Evolutionary conservation across 1,140 invertebrate genomes (phyloP).

Genomic region (Drosophila mayri): DNA sequence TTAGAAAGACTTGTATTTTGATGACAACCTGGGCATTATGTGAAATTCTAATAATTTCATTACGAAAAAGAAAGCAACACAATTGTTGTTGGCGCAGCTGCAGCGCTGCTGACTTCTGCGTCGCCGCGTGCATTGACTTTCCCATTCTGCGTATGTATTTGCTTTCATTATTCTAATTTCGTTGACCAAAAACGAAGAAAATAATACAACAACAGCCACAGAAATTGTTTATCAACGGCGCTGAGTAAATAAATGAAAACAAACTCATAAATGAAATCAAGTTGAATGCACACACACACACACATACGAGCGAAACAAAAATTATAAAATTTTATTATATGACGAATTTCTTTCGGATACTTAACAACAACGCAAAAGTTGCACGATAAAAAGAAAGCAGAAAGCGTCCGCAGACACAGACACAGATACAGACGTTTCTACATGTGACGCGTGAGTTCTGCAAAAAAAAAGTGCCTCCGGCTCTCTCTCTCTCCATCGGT

Average conservation of each 20-base stretch:
- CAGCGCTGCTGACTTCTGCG: conserved; percentile 45
- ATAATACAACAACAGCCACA: conserved; percentile 34
- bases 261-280: conserved; percentile 74
- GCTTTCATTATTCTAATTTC: conserved; percentile 71
- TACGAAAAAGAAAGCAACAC: conserved; percentile 73
- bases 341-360: conserved; percentile 74
- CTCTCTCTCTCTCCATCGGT: conserved; percentile 7
- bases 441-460: conserved; percentile 74
- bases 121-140: conserved; percentile 77
- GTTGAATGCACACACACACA: conserved; percentile 55
- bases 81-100: conserved; percentile 48
- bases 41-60: conserved; percentile 78
- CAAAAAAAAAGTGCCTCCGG: conserved; percentile 37
- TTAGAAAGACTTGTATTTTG: conserved; percentile 51
- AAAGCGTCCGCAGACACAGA: conserved; percentile 68
- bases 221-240: conserved; percentile 60
- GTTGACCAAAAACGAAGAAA: conserved; percentile 43
- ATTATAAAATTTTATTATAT: conserved; percentile 68
- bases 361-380: conserved; percentile 69
- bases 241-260: conserved; percentile 51
- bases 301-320: conserved; percentile 33
- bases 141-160: conserved; percentile 61
- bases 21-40: conserved; percentile 55
- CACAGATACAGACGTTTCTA: conserved; percentile 67
- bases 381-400: conserved; percentile 79